Percentiles rank a stretch among this genome's conserved stretches.
phyloP scores from a whole-genome alignment of 2,888 invertebrate genomes.

The Drosophila testacea region DNA sequence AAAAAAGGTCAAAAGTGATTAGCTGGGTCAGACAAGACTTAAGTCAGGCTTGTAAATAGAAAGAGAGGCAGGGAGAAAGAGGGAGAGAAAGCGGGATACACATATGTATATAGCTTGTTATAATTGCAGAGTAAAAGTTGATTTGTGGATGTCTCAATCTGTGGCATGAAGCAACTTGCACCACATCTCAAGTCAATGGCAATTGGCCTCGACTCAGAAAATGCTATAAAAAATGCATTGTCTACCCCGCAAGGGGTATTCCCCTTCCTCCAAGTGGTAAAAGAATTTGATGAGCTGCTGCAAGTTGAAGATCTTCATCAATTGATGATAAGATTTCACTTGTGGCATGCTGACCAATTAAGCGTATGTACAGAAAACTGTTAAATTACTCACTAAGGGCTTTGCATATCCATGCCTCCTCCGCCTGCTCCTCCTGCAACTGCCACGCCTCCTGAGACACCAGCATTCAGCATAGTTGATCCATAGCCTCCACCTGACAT shows the following conservation, averaged over 20 bases:
- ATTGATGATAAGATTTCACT: conserved; percentile 77
- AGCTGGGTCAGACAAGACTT: conserved; percentile 25
- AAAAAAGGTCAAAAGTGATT: conserved; percentile 31
- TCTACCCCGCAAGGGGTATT: background rate
- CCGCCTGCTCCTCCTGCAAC: conserved; percentile 56
- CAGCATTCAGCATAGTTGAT: conserved; percentile 58
- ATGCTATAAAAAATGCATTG: conserved; percentile 39
- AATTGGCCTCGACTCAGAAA: conserved; percentile 53
- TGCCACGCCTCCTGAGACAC: conserved; percentile 57
- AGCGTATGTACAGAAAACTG: conserved; percentile 25
- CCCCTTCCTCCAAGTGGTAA: conserved; percentile 4
- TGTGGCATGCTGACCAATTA: conserved; percentile 52
- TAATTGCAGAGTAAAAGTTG: conserved; percentile 42
- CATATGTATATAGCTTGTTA: conserved; percentile 6
- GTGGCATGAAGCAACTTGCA: conserved; percentile 12
- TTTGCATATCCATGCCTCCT: conserved; percentile 66
- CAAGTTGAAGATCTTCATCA: conserved; percentile 60
- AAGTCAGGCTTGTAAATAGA: background rate
- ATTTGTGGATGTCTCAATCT: conserved; percentile 58
- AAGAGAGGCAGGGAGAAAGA: background rate
- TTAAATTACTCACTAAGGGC: conserved; percentile 69
- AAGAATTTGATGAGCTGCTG: conserved; percentile 58
- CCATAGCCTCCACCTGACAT: conserved; percentile 51
- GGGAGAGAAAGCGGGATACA: background rate
- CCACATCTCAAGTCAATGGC: conserved; percentile 47